These are phyloP conservation scores for Doryteuthis pealeii DNA, from an alignment of 1,140 invertebrate species.

Conservation along the genomic window DNA sequence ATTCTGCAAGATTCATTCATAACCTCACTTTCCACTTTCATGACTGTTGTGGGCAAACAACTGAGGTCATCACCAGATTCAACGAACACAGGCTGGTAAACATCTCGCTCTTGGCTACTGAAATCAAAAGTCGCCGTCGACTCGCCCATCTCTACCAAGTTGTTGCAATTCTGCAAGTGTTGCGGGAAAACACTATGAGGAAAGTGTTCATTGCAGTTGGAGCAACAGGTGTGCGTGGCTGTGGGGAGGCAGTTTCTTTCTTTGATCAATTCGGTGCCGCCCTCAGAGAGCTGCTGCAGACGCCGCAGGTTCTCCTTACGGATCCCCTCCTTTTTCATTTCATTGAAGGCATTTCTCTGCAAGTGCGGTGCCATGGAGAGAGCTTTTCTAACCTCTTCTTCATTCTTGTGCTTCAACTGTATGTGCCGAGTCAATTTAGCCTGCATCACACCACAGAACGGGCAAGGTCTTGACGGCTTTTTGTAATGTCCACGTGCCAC, in stretches of 20 bases:
- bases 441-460: not conserved
- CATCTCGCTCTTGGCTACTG: too few species aligned
- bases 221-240: not conserved
- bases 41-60: too few species aligned
- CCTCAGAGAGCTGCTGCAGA: not conserved
- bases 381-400: not conserved
- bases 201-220: not conserved
- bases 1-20: too few species aligned
- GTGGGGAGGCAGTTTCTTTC: not conserved
- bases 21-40: too few species aligned
- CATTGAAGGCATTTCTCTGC: not conserved
- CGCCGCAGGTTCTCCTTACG: not conserved
- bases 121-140: too few species aligned
- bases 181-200: not conserved
- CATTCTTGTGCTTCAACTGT: not conserved
- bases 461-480: not conserved
- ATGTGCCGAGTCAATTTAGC: not conserved
- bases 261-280: not conserved
- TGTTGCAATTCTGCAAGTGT: not conserved
- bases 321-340: not conserved
- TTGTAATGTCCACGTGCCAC: not conserved
- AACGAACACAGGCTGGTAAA: too few species aligned
- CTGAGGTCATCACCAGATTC: too few species aligned
- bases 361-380: not conserved
- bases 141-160: too few species aligned